These are phyloP conservation scores for Phoxinus phoxinus DNA, from an alignment of 2,113 vertebrate species.

Conservation along the genomic window DNA sequence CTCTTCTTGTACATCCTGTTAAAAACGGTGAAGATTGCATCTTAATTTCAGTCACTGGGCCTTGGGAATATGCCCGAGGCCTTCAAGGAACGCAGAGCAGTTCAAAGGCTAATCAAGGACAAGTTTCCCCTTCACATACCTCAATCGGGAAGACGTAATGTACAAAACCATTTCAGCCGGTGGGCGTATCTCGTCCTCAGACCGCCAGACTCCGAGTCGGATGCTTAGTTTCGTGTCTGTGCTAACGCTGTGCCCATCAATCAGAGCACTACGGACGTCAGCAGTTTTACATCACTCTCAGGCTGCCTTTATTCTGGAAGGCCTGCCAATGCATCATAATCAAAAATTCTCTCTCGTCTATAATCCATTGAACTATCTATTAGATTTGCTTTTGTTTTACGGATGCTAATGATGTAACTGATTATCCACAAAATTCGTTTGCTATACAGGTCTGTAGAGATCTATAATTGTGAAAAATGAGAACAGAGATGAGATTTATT, in stretches of 20 bases:
- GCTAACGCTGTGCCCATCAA: constrained; percentile 23
- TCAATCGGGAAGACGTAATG: constrained; percentile 19
- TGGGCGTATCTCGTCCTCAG: constrained; percentile 18
- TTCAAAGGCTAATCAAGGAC: constrained; percentile 32
- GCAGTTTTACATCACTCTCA: constrained; percentile 40
- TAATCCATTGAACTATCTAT: constrained; percentile 48
- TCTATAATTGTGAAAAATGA: not conserved
- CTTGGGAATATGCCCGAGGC: not conserved
- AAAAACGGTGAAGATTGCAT: not conserved
- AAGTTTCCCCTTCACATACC: not conserved
- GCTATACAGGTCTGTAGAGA: not conserved
- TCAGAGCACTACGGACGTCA: constrained; percentile 19
- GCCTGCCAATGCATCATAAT: constrained; percentile 38
- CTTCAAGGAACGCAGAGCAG: not conserved
- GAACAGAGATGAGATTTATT: not conserved
- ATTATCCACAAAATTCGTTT: not conserved
- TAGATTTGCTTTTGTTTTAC: constrained; percentile 50
- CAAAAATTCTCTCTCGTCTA: constrained; percentile 15
- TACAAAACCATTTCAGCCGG: constrained; percentile 5
- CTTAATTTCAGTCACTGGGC: not conserved
- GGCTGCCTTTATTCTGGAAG: not conserved
- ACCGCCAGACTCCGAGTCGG: not conserved
- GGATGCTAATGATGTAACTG: constrained; percentile 2
- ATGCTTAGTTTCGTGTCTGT: constrained; percentile 28
- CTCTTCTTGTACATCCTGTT: not conserved